Base-by-base conservation (phyloP, 37 sponge, comb jelly and placozoan species). In the Mnemiopsis leidyi region DNA sequence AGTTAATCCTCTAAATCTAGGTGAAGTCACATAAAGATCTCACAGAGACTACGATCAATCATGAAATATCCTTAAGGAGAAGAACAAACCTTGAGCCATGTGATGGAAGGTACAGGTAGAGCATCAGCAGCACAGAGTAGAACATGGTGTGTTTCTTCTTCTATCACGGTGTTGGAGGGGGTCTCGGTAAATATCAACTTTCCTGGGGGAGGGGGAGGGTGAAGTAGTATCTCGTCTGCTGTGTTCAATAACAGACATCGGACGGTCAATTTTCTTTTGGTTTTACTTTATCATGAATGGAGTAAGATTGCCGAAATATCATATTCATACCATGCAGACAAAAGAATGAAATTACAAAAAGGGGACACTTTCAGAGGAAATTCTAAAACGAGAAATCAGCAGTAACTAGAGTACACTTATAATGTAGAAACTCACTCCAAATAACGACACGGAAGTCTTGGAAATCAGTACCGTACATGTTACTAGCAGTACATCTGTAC, bases 401-500 rank as follows among this genome's bases (percentile, higher is more conserved):
- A n/a, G n/a, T n/a, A n/a, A n/a, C n/a, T n/a, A n/a, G n/a, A n/a
- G n/a, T n/a, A n/a, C n/a, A n/a, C n/a, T n/a, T n/a, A n/a, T n/a
- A n/a, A n/a, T n/a, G n/a, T n/a, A n/a, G 2, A 3, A 71, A 32
- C 79, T 28, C 35, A 77, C 79, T 26, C 20, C 26, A 32, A 36
- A 77, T 77, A 36, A 77, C 32, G 79, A 77, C 79, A 13, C 36
- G 32, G 79, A 77, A 77, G 36, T 77, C 79, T 20, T 77, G 79
- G 79, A 31, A 77, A 39, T 85, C 90, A 40, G 90, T 40, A 18
- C 90, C 90, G 90, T 85, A 85, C 90, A 40, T 38, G 90, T 85
- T 85, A 25, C 40, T 40, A 3, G 40, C 61, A 28, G 90, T 85
- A 39, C 90, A 85, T 61, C 90, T n/a, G 61, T 85, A 85, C 61